Evolutionary conservation across 2,888 invertebrate species (phyloP), one percentile per base, ranked within the genome.

Genomic region (Molorchus minor): DNA sequence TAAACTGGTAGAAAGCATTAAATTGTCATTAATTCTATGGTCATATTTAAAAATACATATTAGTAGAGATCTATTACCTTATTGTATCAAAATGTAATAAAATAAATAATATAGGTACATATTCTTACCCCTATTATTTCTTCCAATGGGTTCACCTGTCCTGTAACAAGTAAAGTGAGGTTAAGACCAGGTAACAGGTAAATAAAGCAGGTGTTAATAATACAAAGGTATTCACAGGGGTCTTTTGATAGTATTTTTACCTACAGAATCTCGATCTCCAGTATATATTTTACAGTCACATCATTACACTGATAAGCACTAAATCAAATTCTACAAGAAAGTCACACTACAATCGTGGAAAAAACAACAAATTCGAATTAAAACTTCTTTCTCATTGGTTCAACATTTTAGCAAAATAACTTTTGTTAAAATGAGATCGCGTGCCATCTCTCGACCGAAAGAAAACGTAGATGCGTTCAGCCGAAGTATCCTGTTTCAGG

Each of bases 371-470:
- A 41, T 52, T 52, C 41, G 41, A 52, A 52, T 17, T 30, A 52
- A 52, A 52, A 52, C 51, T 29, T 2, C 41, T 41, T 13, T 49
- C 51, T 40, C 30, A 52, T 52, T 52, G 51, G 51, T 41, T 52
- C n/a, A 52, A 40, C 3, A 49, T 21, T 49, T 4, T 13, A 36
- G 12, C 15, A 38, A 13, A 21, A 13, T 5, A n/a, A 41, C n/a
- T 41, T 1, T 12, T 21, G 4, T n/a, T 19, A 4, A 19, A 0
- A 17, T 1, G 33, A 7, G n/a, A n/a, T 3, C n/a, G 4, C 4
- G 12, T 17, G 47, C 47, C 47, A 47, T 15, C 47, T 47, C 4
- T 13, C 47, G 2, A 2, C 8, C 5, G 8, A 25, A 8, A n/a
- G n/a, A n/a, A n/a, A n/a, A n/a, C n/a, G n/a, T n/a, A n/a, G n/a